phyloP scores from a whole-genome alignment of 2,888 invertebrate species.

The Listrodromus nycthemerus region DNA sequence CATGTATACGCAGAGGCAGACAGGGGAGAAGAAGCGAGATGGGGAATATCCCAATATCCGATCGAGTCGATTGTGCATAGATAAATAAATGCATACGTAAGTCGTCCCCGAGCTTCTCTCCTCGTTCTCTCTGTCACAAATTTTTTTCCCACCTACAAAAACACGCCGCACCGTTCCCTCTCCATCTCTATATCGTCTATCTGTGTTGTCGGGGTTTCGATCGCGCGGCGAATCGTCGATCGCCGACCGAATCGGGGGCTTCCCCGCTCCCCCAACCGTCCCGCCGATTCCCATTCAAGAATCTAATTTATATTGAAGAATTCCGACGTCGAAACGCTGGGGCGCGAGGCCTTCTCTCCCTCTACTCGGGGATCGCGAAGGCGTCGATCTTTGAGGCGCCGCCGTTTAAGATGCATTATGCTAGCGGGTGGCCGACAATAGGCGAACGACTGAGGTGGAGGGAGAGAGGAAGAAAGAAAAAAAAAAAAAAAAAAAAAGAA shows the following conservation, averaged over 20 bases:
- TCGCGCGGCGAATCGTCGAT: conserved; percentile 44
- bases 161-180: conserved; percentile 14
- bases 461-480: conserved; percentile 27
- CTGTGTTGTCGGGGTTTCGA: conserved; percentile 50
- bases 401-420: conserved; percentile 84
- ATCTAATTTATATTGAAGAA: conserved; percentile 84
- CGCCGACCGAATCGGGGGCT: conserved; percentile 68
- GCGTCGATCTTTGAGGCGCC: conserved; percentile 84
- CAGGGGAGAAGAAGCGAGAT: conserved; percentile 52
- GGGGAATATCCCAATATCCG: conserved; percentile 74
- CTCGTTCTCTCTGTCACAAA: conserved; percentile 64
- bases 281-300: conserved; percentile 76
- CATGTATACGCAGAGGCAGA: conserved; percentile 13
- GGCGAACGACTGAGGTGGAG: conserved; percentile 62
- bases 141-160: conserved; percentile 49
- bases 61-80: conserved; percentile 71
- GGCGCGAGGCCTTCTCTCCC: conserved; percentile 4
- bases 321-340: conserved; percentile 74
- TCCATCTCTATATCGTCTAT: conserved; percentile 36
- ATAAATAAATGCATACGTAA: conserved; percentile 76
- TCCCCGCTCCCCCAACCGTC: too few species aligned
- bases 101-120: conserved; percentile 59
- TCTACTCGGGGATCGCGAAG: conserved; percentile 76
- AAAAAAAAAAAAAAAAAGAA: conserved; percentile 34
- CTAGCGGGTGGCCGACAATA: conserved; percentile 81